phyloP scores from a whole-genome alignment of 2,113 vertebrate species.

The Pangasianodon gigas region DNA sequence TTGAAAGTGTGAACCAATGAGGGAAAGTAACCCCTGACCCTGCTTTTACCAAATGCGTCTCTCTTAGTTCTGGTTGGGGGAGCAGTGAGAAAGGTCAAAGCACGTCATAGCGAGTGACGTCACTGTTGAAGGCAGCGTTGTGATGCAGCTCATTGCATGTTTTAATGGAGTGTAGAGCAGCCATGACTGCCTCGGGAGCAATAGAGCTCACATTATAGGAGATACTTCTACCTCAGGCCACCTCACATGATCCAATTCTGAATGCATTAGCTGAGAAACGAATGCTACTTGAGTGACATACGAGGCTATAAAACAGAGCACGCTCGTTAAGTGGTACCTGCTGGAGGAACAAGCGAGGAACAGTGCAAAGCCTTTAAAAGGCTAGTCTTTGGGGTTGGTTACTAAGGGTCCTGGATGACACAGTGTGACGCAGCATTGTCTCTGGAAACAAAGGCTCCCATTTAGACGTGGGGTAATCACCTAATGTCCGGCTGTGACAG shows the following conservation, averaged over 20 bases:
- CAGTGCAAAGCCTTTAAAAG: slow-evolving; percentile 56
- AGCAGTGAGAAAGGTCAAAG: slow-evolving; percentile 68
- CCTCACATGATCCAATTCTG: slow-evolving; percentile 30
- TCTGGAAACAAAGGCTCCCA: slow-evolving; percentile 68
- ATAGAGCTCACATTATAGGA: not conserved
- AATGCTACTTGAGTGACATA: slow-evolving; percentile 53
- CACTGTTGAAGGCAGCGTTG: slow-evolving; percentile 50
- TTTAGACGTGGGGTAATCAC: slow-evolving; percentile 70
- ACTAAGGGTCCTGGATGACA: slow-evolving; percentile 66
- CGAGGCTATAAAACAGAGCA: slow-evolving; percentile 60
- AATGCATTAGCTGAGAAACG: slow-evolving; percentile 39
- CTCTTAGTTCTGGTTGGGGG: slow-evolving; percentile 55
- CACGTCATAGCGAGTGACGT: slow-evolving; percentile 66
- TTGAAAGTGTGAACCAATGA: slow-evolving; percentile 69
- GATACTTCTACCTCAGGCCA: not conserved
- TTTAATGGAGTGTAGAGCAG: slow-evolving; percentile 14
- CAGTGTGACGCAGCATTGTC: slow-evolving; percentile 71
- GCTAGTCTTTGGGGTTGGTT: slow-evolving; percentile 68
- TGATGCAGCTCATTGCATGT: slow-evolving; percentile 4
- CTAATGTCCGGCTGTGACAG: slow-evolving; percentile 58
- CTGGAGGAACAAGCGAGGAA: slow-evolving; percentile 59
- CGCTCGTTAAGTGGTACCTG: slow-evolving; percentile 70
- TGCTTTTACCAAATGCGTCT: slow-evolving; percentile 61
- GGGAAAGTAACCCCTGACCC: slow-evolving; percentile 73
- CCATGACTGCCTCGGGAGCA: not conserved